Percentiles rank a stretch among this genome's conserved stretches.
These are phyloP conservation scores for Bactericera cockerelli DNA, from an alignment of 1,140 invertebrate genomes.

Conservation along the genomic window DNA sequence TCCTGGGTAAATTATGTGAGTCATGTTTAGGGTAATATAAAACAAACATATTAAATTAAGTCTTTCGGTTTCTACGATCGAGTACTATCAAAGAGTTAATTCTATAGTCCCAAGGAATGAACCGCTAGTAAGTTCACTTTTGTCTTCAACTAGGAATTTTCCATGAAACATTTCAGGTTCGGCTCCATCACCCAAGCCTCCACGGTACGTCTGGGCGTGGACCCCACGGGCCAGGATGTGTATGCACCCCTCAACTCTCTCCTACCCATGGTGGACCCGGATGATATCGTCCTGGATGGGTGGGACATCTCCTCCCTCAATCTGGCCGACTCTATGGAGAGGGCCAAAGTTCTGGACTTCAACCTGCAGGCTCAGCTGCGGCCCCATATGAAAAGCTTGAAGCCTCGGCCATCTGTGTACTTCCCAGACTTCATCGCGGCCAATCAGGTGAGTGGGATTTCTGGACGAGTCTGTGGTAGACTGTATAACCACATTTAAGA, in stretches of 20 bases:
- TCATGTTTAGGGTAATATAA: too few relatives aligned
- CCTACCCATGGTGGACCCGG: slow-evolving; percentile 77
- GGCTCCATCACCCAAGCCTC: slow-evolving; percentile 83
- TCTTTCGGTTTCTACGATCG: too few relatives aligned
- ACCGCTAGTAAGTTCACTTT: too few relatives aligned
- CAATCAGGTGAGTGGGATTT: slow-evolving; percentile 59
- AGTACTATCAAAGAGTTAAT: too few relatives aligned
- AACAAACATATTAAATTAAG: too few relatives aligned
- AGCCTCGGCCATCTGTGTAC: slow-evolving; percentile 74
- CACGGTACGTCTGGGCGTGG: slow-evolving; percentile 63
- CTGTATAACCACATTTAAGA: background rate
- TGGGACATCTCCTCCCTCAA: slow-evolving; percentile 88
- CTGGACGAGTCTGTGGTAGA: slow-evolving; percentile 8
- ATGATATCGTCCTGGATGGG: slow-evolving; percentile 79
- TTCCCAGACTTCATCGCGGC: slow-evolving; percentile 87
- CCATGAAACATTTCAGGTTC: slow-evolving; percentile 41
- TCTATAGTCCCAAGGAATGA: too few relatives aligned
- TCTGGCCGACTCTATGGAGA: slow-evolving; percentile 53
- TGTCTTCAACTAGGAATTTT: too few relatives aligned
- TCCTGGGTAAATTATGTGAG: slow-evolving; percentile 1
- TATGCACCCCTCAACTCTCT: slow-evolving; percentile 66
- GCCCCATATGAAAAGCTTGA: slow-evolving; percentile 51
- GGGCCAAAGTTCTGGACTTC: slow-evolving; percentile 39
- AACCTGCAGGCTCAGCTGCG: slow-evolving; percentile 55
- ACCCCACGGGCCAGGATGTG: slow-evolving; percentile 49